Evolutionary conservation across 1,140 invertebrate genomes (phyloP).

Genomic region (Bombus fervidus): DNA sequence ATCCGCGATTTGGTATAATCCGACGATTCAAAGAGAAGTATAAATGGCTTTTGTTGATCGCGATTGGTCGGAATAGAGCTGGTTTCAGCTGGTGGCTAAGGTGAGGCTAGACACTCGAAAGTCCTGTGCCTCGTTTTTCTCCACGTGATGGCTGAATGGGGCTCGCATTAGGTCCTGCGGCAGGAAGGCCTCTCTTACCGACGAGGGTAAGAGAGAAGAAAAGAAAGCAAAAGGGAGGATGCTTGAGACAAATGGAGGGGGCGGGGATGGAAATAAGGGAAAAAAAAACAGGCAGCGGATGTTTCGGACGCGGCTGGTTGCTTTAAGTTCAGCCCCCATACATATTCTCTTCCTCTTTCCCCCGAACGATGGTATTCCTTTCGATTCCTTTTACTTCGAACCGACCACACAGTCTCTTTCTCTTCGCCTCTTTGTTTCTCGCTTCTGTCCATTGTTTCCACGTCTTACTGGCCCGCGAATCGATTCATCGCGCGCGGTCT

Average conservation of each 20-base stretch:
- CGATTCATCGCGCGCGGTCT: background rate
- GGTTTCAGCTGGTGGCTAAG: conserved; percentile 2
- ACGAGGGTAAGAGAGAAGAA: conserved; percentile 7
- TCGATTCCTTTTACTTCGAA: background rate
- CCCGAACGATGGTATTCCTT: background rate
- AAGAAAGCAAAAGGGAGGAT: conserved; percentile 50
- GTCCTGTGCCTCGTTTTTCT: conserved; percentile 21
- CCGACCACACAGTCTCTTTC: background rate
- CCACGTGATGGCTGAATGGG: conserved; percentile 38
- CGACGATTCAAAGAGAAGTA: background rate
- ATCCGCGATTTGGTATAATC: background rate
- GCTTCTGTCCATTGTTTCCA: conserved; percentile 37
- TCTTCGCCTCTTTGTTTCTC: conserved; percentile 23
- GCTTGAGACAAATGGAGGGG: conserved; percentile 53
- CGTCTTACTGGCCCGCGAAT: background rate
- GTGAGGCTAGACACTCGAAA: background rate
- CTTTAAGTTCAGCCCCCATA: conserved; percentile 20
- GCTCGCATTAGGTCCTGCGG: conserved; percentile 35
- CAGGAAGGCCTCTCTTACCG: conserved; percentile 24
- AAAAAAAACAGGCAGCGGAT: conserved; percentile 41
- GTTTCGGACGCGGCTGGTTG: conserved; percentile 51
- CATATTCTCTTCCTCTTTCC: background rate
- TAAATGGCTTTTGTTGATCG: conserved; percentile 44
- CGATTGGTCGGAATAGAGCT: conserved; percentile 24
- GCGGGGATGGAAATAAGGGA: background rate